Evolutionary conservation across 2,113 vertebrate genomes (phyloP).

Genomic region (Myotis lucifugus): DNA sequence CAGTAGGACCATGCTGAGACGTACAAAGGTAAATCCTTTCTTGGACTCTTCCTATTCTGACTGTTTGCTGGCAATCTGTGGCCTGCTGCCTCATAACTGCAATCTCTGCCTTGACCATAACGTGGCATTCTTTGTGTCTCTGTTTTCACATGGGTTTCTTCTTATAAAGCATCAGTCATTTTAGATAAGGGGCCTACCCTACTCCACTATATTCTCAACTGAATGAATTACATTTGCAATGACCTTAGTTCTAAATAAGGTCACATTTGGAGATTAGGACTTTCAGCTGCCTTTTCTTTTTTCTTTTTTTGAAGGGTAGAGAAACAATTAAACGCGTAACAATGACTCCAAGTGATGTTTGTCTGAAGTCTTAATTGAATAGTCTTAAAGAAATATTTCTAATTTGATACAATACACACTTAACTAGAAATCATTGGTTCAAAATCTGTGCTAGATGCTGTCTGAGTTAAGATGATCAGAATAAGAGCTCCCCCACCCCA

Average conservation of each 20-base stretch:
- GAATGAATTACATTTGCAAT: not conserved
- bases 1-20: not conserved
- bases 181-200: not conserved
- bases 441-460: not conserved
- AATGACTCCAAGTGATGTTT: not conserved
- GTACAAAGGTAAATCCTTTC: not conserved
- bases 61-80: not conserved
- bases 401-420: not conserved
- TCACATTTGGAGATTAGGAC: not conserved
- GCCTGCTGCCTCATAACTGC: not conserved
- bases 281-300: not conserved
- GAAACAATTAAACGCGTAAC: not conserved
- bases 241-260: not conserved
- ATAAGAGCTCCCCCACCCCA: not conserved
- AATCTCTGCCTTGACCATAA: not conserved
- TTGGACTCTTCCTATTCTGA: not conserved
- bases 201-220: not conserved
- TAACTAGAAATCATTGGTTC: not conserved
- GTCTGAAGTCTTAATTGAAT: slow-evolving; percentile 1
- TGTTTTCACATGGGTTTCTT: not conserved
- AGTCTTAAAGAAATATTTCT: not conserved
- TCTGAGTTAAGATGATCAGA: not conserved
- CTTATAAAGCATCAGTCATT: not conserved
- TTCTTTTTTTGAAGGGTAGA: not conserved
- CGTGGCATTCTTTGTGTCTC: fast-evolving